Evolutionary conservation across 2,113 vertebrate genomes (phyloP), one percentile per base, ranked within the genome.

Genomic region (Salminus brasiliensis): DNA sequence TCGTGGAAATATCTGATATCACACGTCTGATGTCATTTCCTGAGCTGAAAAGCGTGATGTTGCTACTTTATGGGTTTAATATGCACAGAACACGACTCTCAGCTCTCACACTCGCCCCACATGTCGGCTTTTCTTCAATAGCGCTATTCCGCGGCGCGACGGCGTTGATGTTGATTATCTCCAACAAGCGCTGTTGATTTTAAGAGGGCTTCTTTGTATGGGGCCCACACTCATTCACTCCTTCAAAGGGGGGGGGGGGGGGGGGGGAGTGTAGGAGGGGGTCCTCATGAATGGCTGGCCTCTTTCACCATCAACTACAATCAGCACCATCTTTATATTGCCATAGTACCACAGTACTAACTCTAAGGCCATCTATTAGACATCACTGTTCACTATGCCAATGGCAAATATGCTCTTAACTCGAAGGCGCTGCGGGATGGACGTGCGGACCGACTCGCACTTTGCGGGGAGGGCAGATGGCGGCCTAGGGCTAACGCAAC

Each of bases 201-300:
- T 34, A 89, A 92, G 85, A 87, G 85, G 80, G 78, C 81, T 76
- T 55, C 86, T 86, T 90, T 92, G 89, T 90, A 82, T 78, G 32
- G 72, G 72, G 49, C 78, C 70, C 81, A 34, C 76, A 80, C 84
- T 88, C 63, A 30, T 73, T 82, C 85, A 16, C 63, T 70, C 25
- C 81, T 53, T 86, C 83, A 81, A 47, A 84, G 60, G 5, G 15
- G 65, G 72, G 27, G 59, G 80, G 69, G 66, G 67, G 63, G 57
- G 59, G 76, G 47, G 63, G 21, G 9, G 60, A 45, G 65, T 13
- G n/a, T n/a, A n/a, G n/a, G n/a, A n/a, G n/a, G n/a, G 16, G 21
- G 2, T 30, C 43, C 68, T 63, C 77, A 83, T 84, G 81, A 90
- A 81, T 66, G 79, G 57, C 25, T 39, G 3, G 55, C 85, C 81